These are phyloP conservation scores for Centroberyx gerrardi DNA, from an alignment of 2,797 vertebrate species.

Conservation along the genomic window DNA sequence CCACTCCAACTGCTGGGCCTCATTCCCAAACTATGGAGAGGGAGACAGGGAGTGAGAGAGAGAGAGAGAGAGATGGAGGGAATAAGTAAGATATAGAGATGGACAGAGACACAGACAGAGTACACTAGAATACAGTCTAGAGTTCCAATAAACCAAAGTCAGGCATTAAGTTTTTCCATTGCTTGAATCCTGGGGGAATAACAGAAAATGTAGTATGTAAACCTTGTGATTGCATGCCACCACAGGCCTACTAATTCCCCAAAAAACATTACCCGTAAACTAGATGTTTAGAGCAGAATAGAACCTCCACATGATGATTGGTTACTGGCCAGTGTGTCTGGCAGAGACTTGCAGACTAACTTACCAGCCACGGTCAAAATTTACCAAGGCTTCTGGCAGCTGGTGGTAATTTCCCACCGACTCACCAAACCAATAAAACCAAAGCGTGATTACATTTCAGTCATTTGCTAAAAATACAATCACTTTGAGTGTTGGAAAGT, in stretches of 20 bases:
- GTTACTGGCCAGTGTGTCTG: too few relatives aligned
- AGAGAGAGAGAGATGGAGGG: background rate
- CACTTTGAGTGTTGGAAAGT: background rate
- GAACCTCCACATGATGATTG: background rate
- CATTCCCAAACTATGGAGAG: slow-evolving; percentile 92
- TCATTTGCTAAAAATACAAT: background rate
- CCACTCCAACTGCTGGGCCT: slow-evolving; percentile 99
- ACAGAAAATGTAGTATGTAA: background rate
- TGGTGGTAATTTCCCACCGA: too few relatives aligned
- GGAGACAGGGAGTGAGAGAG: slow-evolving; percentile 23
- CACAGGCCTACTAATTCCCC: background rate
- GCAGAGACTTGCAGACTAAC: background rate
- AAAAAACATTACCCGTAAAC: background rate
- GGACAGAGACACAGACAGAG: background rate
- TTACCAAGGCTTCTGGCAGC: too few relatives aligned
- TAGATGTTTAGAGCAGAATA: too few relatives aligned
- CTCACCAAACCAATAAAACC: too few relatives aligned
- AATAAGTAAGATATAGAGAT: background rate
- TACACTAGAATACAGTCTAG: too few relatives aligned
- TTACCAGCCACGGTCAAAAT: background rate
- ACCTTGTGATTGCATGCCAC: background rate
- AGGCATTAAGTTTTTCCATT: background rate
- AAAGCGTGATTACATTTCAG: too few relatives aligned
- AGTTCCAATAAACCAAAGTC: background rate
- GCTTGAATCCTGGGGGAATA: background rate